Conservation (phyloP, 1,140 invertebrate genomes). For the Anastatus disparis region DNA sequence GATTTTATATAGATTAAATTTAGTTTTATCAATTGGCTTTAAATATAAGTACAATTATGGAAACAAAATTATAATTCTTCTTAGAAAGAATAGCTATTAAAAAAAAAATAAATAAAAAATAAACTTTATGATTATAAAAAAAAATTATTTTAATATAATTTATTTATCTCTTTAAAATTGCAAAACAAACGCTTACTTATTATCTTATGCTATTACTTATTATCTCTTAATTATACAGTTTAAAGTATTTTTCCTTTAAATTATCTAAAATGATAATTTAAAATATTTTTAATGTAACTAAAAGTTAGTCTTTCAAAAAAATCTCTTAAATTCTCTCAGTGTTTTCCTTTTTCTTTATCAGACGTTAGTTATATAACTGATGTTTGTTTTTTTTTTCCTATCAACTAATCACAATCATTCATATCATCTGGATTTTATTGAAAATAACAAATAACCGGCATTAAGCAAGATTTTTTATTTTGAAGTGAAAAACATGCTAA, state of each 20-base stretch:
- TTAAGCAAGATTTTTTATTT: slow-evolving; percentile 32
- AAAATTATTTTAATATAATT: slow-evolving; percentile 9
- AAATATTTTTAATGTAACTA: slow-evolving; percentile 9
- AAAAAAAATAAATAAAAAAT: slow-evolving; percentile 17
- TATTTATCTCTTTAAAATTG: slow-evolving; percentile 10
- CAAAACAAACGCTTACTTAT: no score
- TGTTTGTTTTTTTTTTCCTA: slow-evolving; percentile 28
- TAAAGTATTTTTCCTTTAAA: slow-evolving; percentile 3
- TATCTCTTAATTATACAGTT: background rate
- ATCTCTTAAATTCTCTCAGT: slow-evolving; percentile 40
- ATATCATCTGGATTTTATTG: slow-evolving; percentile 9
- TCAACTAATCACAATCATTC: slow-evolving; percentile 37
- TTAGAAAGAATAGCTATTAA: slow-evolving; percentile 5
- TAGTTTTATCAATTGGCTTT: slow-evolving; percentile 12
- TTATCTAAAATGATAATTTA: slow-evolving; percentile 29
- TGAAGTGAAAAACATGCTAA: slow-evolving; percentile 28
- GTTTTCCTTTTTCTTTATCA: slow-evolving; percentile 15
- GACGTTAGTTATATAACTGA: slow-evolving; percentile 18
- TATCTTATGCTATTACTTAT: no score
- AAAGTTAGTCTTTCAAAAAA: slow-evolving; percentile 4
- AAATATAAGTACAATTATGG: background rate
- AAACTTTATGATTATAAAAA: no score
- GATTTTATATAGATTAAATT: slow-evolving; percentile 17
- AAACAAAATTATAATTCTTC: slow-evolving; percentile 18
- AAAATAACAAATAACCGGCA: slow-evolving; percentile 28